Evolutionary conservation across 2,113 vertebrate species (phyloP), one percentile per base, ranked within the genome.

Genomic region (Paracanthobrama guichenoti): DNA sequence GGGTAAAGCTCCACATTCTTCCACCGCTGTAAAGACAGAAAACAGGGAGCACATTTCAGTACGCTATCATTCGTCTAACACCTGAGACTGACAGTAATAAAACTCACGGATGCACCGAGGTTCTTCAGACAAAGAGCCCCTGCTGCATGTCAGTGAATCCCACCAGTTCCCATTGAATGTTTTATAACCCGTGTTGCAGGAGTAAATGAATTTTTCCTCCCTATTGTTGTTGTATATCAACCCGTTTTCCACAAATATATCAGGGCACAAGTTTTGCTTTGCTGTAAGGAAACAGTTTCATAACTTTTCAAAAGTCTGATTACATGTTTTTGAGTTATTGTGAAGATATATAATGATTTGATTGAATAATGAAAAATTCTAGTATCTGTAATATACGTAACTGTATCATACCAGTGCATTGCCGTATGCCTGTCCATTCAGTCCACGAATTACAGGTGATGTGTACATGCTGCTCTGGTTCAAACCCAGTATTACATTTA

Each of bases 191-290:
- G n/a, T n/a, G n/a, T n/a, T n/a, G n/a, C n/a, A n/a, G n/a, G n/a
- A n/a, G n/a, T n/a, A n/a, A n/a, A n/a, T n/a, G n/a, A n/a, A n/a
- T 7, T 24, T 0, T 42, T 42, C 1, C 1, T 60, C n/a, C 1
- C 13, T 24, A 2, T 11, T 0, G 2, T 2, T 0, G 1, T 0
- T 39, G 24, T 20, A 0, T 75, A 1, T 53, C 6, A 60, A 79
- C 12, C 55, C 76, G 0, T 62, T 42, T 60, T 44, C 3, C 11
- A 79, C 1, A 3, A 0, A 1, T n/a, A 1, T 2, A 7, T 4
- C 10, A 22, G 0, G 8, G 50, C 74, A 77, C n/a, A 1, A 9
- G 0, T 6, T 14, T 42, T 4, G 2, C 22, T 24, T 78, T 78
- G 0, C 55, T 78, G 76, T 9, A 12, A 24, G 12, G 2, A 24